phyloP scores from a whole-genome alignment of 1,140 invertebrate genomes.

The Araneus ventricosus region DNA sequence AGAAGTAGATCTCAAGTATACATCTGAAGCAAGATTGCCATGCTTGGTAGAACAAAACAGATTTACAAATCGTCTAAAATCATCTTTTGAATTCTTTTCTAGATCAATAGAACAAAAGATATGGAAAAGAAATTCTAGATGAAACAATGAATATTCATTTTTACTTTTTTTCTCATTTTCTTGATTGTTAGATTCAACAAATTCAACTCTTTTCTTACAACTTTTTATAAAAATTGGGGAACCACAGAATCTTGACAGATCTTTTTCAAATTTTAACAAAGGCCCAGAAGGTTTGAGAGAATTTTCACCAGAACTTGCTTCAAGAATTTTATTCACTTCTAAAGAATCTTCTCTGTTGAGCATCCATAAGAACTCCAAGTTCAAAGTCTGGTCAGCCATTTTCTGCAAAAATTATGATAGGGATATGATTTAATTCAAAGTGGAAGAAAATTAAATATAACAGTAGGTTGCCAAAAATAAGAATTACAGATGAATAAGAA shows the following conservation, averaged over 20 bases:
- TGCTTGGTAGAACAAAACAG: slow-evolving; percentile 13
- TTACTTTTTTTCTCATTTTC: not conserved
- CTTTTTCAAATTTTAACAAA: slow-evolving; percentile 23
- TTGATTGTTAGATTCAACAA: not conserved
- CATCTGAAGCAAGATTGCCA: not conserved
- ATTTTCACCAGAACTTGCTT: not conserved
- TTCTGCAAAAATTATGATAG: not conserved
- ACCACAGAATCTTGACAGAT: not conserved
- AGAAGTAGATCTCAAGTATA: slow-evolving; percentile 27
- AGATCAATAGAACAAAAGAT: slow-evolving; percentile 11
- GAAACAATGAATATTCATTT: slow-evolving; percentile 25
- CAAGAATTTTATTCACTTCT: not conserved
- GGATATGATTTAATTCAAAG: too few relatives aligned
- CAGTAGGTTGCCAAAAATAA: too few relatives aligned
- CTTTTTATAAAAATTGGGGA: slow-evolving; percentile 41
- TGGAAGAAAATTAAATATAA: too few relatives aligned
- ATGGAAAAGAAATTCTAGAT: slow-evolving; percentile 39
- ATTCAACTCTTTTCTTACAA: slow-evolving; percentile 23
- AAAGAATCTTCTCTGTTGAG: not conserved
- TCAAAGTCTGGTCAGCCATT: slow-evolving; percentile 6
- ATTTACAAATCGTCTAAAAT: slow-evolving; percentile 37
- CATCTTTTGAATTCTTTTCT: not conserved
- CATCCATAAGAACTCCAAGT: slow-evolving; percentile 59
- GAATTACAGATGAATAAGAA: too few relatives aligned
- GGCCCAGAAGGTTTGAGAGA: not conserved